phyloP scores from a whole-genome alignment of 2,113 vertebrate genomes.

The Hirundichthys speculiger region DNA sequence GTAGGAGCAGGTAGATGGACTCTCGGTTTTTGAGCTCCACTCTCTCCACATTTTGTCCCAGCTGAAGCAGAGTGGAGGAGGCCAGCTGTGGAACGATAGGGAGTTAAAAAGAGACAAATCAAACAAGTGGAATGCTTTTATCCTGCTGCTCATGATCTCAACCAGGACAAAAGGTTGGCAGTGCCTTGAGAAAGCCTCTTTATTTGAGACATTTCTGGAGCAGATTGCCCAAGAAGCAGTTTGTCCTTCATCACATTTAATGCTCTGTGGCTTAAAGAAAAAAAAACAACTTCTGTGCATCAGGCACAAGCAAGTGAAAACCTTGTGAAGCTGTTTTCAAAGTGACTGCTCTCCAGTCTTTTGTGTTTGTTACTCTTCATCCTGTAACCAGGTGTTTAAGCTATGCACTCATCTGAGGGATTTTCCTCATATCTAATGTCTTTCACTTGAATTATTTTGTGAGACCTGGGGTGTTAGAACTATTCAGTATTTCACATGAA shows the following conservation, averaged over 20 bases:
- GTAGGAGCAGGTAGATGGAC: constrained; percentile 89
- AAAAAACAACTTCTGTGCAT: background rate
- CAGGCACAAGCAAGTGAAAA: background rate
- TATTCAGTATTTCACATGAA: background rate
- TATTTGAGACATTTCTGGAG: constrained; percentile 14
- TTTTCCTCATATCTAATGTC: background rate
- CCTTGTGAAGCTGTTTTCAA: background rate
- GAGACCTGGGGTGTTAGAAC: background rate
- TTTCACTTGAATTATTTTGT: background rate
- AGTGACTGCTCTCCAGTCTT: background rate
- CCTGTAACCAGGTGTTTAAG: background rate
- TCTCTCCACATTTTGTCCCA: constrained; percentile 88
- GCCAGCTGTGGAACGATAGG: constrained; percentile 81
- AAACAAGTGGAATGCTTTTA: constrained; percentile 32
- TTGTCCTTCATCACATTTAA: background rate
- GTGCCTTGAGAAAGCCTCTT: constrained; percentile 43
- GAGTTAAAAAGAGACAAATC: constrained; percentile 29
- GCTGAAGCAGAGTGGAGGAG: constrained; percentile 87
- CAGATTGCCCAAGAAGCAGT: background rate
- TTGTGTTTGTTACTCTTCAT: background rate
- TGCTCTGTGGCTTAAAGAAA: background rate
- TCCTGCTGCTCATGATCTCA: constrained; percentile 14
- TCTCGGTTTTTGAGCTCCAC: constrained; percentile 87
- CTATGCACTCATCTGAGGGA: background rate
- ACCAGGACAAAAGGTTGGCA: constrained; percentile 27